Evolutionary conservation across 1,140 invertebrate genomes (phyloP), one percentile per base, ranked within the genome.

Genomic region (Drosophila littoralis): DNA sequence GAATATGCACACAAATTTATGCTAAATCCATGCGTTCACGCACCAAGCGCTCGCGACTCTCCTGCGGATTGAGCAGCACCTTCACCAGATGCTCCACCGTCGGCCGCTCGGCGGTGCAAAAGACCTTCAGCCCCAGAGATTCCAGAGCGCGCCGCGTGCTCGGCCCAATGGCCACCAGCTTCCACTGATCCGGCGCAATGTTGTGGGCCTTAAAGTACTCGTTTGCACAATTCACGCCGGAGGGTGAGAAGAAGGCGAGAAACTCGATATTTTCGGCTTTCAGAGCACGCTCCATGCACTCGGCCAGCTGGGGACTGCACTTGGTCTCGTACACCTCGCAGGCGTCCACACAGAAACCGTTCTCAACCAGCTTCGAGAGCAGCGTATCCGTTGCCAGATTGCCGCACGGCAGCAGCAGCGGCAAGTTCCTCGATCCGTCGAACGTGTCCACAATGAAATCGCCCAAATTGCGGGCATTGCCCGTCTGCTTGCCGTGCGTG

Each of bases 211-310:
- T 76, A 17, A 92, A 90, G 64, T 91, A 88, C 22, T 92, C 86
- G 22, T 76, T 33, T 1, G 79, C 78, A 58, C 81, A 92, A 43
- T 90, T 91, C 2, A 92, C 90, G 0, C 94, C 94, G 0, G 94
- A 94, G 0, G 94, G 94, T 38, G 93, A 94, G 57, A 94, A 94
- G 85, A 94, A 94, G 7, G 93, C 93, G 68, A 94, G 77, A 51
- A 92, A 93, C 43, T 93, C 93, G 0, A 93, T 92, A 33, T 91
- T 92, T 1, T 92, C 79, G 22, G 59, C 42, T 42, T 93, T 90
- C 7, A 94, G 71, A n/a, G 92, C 92, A 7, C 71, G 72, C 42
- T 92, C 93, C 61, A 94, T 83, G 65, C 93, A 93, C 5, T 92
- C 92, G 67, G 92, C 93, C 68, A 94, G 91, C 40, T 93, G 79